Percentiles rank a stretch among this genome's conserved stretches.
Conservation (phyloP, 2,888 invertebrate genomes). For the Rutpela maculata region DNA sequence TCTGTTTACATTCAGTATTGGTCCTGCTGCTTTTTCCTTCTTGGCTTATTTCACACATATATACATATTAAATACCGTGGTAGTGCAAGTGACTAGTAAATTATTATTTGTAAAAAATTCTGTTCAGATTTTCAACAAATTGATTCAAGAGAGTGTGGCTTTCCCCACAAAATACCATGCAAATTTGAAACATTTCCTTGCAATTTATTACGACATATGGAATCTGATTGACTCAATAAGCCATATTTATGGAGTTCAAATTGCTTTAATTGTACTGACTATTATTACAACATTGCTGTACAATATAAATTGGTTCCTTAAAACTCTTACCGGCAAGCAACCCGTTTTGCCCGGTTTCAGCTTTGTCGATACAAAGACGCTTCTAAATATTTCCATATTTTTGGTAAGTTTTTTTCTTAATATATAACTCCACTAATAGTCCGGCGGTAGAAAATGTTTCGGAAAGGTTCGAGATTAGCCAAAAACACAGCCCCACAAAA, state of each 20-base stretch:
- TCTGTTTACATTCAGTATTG: neutral
- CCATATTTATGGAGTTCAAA: conserved; percentile 24
- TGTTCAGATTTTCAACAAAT: neutral
- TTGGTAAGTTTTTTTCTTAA: conserved; percentile 10
- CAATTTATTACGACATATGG: conserved; percentile 22
- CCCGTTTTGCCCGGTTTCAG: neutral
- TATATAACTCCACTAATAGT: too few relatives aligned
- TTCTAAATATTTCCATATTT: neutral
- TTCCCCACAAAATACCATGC: neutral
- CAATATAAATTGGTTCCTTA: conserved; percentile 17
- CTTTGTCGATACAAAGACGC: neutral
- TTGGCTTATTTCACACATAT: neutral
- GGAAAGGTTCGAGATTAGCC: too few relatives aligned
- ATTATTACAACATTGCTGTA: conserved; percentile 2
- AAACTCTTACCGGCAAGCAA: neutral
- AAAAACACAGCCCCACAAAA: too few relatives aligned
- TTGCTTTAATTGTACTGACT: neutral
- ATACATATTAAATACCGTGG: conserved; percentile 11
- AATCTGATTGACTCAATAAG: conserved; percentile 1
- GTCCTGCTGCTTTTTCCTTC: neutral
- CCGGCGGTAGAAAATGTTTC: too few relatives aligned
- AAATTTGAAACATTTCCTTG: conserved; percentile 5
- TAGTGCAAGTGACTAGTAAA: neutral
- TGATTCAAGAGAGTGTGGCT: neutral
- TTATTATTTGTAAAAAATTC: neutral